Evolutionary conservation across 2,888 invertebrate species (phyloP).

Genomic region (Drosophila yooni): DNA sequence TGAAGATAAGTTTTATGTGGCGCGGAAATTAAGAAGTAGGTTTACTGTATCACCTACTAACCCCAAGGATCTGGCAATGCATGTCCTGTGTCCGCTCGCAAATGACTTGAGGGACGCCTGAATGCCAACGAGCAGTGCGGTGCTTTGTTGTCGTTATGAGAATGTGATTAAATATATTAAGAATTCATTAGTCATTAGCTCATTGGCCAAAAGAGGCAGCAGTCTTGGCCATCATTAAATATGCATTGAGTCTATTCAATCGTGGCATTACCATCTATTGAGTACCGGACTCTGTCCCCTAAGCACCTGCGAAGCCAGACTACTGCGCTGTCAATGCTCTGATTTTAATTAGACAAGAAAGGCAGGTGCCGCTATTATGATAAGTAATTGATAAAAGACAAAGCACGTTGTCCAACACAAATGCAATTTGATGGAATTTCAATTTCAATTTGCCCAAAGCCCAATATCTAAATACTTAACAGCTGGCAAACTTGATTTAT

Average conservation of each 20-base stretch:
- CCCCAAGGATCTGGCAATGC: slow-evolving; percentile 35
- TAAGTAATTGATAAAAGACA: slow-evolving; percentile 10
- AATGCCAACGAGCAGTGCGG: slow-evolving; percentile 26
- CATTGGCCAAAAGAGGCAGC: slow-evolving; percentile 14
- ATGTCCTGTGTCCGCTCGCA: slow-evolving; percentile 18
- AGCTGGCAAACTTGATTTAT: neutral
- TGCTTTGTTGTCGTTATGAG: slow-evolving; percentile 14
- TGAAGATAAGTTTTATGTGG: slow-evolving; percentile 81
- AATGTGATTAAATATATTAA: slow-evolving; percentile 71
- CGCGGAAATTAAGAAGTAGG: slow-evolving; percentile 81
- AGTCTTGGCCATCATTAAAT: slow-evolving; percentile 58
- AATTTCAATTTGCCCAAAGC: slow-evolving; percentile 5
- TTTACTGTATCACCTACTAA: slow-evolving; percentile 46
- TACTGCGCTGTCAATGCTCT: slow-evolving; percentile 38
- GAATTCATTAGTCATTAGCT: slow-evolving; percentile 66
- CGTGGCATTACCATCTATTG: slow-evolving; percentile 29
- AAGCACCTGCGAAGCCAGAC: slow-evolving; percentile 26
- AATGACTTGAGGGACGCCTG: slow-evolving; percentile 42
- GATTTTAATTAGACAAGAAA: slow-evolving; percentile 36
- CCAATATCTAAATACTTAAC: neutral
- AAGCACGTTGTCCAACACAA: neutral
- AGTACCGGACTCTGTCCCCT: neutral
- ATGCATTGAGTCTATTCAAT: slow-evolving; percentile 69
- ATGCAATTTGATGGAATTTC: slow-evolving; percentile 24
- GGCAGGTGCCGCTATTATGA: slow-evolving; percentile 3